Evolutionary conservation across 2,113 vertebrate genomes (phyloP), one percentile per base, ranked within the genome.

Genomic region (Caloenas nicobarica): DNA sequence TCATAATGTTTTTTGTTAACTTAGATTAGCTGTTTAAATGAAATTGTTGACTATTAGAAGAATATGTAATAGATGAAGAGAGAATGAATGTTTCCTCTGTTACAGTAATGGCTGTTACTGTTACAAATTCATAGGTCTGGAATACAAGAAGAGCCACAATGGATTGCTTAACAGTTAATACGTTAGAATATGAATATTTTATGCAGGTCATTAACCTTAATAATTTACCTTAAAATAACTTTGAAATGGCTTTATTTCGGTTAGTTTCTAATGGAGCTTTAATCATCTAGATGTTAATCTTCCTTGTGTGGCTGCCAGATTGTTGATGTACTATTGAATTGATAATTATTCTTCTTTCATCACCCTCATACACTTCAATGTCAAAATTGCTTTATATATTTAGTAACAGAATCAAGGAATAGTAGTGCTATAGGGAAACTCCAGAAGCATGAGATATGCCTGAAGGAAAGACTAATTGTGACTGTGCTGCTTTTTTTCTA

Each of bases 141-240:
- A 93, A 81, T 91, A 76, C 25, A 81, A 13, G 73, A 81, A 81
- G 4, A 94, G 11, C 46, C 64, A 60, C 51, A 93, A 66, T 58
- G 17, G 25, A 58, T 81, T 77, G 33, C 51, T 81, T 86, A 81
- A 62, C 22, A 26, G 23, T 77, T 89, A 88, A 81, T 77, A 73
- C 46, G 86, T 91, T 92, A 82, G 89, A 89, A 76, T 79, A 91
- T 81, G 16, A 94, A 95, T 97, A 92, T 96, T 97, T 95, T 82
- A 91, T 92, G 57, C 28, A 89, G 73, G 78, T 91, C 48, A 82
- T 87, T 95, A 95, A 91, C 73, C 91, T 79, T 87, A 40, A 89
- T 95, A 81, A 87, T 91, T 89, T 95, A 91, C 70, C 65, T 92
- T 95, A 94, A 91, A 95, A 95, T 74, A 96, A 95, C 66, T 92